Evolutionary conservation across 2,888 invertebrate genomes (phyloP).

Genomic region (Callyntrura sp.): DNA sequence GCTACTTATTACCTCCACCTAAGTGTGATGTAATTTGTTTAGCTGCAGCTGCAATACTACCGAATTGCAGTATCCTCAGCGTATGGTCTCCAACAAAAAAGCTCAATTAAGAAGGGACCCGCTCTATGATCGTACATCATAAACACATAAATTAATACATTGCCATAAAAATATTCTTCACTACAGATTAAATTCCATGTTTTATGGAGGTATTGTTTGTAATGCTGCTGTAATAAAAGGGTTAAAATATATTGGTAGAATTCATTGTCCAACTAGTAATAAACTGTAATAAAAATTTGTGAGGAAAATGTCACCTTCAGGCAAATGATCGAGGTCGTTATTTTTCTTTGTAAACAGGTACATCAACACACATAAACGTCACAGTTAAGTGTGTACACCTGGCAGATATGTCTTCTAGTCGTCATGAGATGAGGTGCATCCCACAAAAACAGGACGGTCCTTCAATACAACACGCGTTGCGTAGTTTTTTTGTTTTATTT

Average conservation of each 20-base stretch:
- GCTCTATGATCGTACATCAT: not conserved
- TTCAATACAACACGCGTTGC: not conserved
- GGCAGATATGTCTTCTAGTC: not conserved
- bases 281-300: conserved; percentile 21
- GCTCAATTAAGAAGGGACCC: not conserved
- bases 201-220: not conserved
- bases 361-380: not conserved
- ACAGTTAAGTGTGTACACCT: too few relatives aligned
- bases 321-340: conserved; percentile 15
- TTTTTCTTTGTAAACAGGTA: conserved; percentile 29
- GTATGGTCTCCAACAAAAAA: not conserved
- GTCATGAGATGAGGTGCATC: too few relatives aligned
- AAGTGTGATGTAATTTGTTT: conserved; percentile 29
- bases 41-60: conserved; percentile 21
- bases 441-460: not conserved
- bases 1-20: too few relatives aligned
- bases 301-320: conserved; percentile 37
- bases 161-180: too few relatives aligned
- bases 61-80: too few relatives aligned
- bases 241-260: conserved; percentile 34
- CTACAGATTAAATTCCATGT: not conserved
- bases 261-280: conserved; percentile 25
- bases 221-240: conserved; percentile 11
- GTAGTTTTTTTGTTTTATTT: conserved; percentile 24
- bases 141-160: conserved; percentile 1